Percentiles rank a stretch among this genome's conserved stretches.
These are phyloP conservation scores for Lagria hirta DNA, from an alignment of 2,888 invertebrate species.

Conservation along the genomic window DNA sequence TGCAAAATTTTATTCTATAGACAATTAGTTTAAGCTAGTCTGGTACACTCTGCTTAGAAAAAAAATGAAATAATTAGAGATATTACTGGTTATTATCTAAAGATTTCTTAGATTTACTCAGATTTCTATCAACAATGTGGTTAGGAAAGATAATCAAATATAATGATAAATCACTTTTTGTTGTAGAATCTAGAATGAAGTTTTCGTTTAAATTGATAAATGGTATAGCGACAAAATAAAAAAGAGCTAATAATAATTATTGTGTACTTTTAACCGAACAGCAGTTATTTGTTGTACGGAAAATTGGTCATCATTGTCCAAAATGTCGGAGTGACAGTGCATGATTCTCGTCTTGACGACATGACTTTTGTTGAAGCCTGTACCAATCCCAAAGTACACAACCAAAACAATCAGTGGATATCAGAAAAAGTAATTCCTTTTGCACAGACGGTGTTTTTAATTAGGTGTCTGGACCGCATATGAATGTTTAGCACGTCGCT, in stretches of 20 bases:
- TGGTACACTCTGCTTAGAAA: no score
- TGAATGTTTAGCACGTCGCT: conserved; percentile 46
- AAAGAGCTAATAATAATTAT: conserved; percentile 6
- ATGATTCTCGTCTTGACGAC: no score
- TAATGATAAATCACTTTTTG: conserved; percentile 6
- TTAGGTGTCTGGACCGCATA: conserved; percentile 43
- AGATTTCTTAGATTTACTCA: no score
- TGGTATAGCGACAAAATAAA: conserved; percentile 7
- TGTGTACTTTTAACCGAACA: neutral
- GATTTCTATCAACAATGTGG: no score
- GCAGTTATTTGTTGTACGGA: conserved; percentile 6
- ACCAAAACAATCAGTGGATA: conserved; percentile 6
- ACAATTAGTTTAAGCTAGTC: no score
- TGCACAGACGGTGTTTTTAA: conserved; percentile 43
- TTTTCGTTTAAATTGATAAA: no score
- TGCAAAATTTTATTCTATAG: no score
- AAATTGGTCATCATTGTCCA: conserved; percentile 12
- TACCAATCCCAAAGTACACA: conserved; percentile 2
- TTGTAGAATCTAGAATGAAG: neutral
- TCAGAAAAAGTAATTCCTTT: conserved; percentile 34
- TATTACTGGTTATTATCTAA: no score
- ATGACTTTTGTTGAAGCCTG: no score
- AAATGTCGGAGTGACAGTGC: no score
- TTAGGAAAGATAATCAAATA: conserved; percentile 5
- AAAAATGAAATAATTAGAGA: no score